Evolutionary conservation across 2,888 invertebrate genomes (phyloP), one percentile per base, ranked within the genome.

Genomic region (Mesochorus sp.): DNA sequence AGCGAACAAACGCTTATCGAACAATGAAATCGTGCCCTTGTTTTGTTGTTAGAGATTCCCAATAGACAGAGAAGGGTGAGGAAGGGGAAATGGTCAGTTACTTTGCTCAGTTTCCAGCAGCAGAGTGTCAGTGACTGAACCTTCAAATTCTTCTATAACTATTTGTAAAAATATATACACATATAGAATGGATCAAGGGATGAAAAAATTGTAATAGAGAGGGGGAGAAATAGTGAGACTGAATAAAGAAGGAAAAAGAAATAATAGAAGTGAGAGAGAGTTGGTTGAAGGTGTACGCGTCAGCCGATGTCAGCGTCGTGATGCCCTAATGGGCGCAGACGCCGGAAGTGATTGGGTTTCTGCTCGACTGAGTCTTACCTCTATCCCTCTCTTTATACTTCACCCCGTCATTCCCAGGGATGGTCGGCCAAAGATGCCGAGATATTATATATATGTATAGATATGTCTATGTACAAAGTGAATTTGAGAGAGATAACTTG

Each of bases 291-390:
- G 85, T 87, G 88, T 88, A 90, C 89, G 73, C 77, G 91, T 91
- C 91, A 91, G 90, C 88, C 90, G 86, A 90, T 90, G 90, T 91
- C 91, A 91, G 91, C 91, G 90, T 92, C 91, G 91, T 92, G 91
- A 90, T 90, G 89, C 91, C 89, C 91, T 92, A 93, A 93, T 92
- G 91, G 92, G 91, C 89, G 90, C 91, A 91, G 93, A 92, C 93
- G 92, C 92, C 92, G 92, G 92, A 93, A 93, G 92, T 92, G 93
- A 93, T 93, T 93, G 93, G 92, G 92, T 93, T 92, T 92, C 92
- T 90, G 91, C 91, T 90, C 91, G 91, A 91, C 91, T 91, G 91
- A 91, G 88, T 59, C 87, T 85, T 61, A 77, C 78, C 86, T 79
- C 86, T 24, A 12, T 19, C 53, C 42, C 51, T 21, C n/a, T 21